These are phyloP conservation scores for Lytechinus pictus DNA, from an alignment of 35 echinoderm and acorn worm genomes.

Conservation along the genomic window DNA sequence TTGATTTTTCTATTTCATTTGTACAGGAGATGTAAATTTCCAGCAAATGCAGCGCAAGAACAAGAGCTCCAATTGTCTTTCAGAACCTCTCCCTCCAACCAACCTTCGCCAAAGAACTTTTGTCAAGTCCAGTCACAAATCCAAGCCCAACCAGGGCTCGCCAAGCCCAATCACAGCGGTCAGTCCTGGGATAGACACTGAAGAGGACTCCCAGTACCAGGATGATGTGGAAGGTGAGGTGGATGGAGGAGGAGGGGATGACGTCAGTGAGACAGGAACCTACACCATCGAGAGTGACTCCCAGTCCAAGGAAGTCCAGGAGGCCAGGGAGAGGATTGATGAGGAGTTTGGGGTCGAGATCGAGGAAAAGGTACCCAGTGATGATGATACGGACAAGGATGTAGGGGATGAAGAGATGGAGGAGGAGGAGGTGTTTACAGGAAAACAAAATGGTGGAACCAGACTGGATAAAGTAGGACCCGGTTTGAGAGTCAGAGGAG, in stretches of 20 bases:
- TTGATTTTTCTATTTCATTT: neutral
- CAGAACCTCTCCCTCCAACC: slow-evolving; percentile 36
- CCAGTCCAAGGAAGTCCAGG: slow-evolving; percentile 75
- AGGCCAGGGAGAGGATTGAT: slow-evolving; percentile 80
- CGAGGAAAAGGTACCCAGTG: slow-evolving; percentile 51
- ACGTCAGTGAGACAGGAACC: slow-evolving; percentile 92
- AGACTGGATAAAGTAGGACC: slow-evolving; percentile 34
- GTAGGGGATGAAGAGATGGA: slow-evolving; percentile 73
- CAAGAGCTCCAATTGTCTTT: slow-evolving; percentile 19
- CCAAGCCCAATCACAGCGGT: neutral
- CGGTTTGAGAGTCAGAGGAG: slow-evolving; percentile 31
- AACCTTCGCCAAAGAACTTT: slow-evolving; percentile 36
- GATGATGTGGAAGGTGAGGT: neutral
- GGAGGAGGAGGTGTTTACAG: slow-evolving; percentile 55
- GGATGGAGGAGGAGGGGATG: slow-evolving; percentile 52
- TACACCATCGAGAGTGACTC: slow-evolving; percentile 97
- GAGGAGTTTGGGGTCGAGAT: slow-evolving; percentile 79
- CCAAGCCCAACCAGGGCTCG: neutral
- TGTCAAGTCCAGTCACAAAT: slow-evolving; percentile 38
- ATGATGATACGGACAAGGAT: slow-evolving; percentile 90
- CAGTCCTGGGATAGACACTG: neutral
- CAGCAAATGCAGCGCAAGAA: slow-evolving; percentile 47
- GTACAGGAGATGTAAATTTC: neutral
- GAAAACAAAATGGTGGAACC: slow-evolving; percentile 20
- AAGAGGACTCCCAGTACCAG: slow-evolving; percentile 33